Evolutionary conservation across 2,797 vertebrate genomes (phyloP).

Genomic region (Mus spretus): DNA sequence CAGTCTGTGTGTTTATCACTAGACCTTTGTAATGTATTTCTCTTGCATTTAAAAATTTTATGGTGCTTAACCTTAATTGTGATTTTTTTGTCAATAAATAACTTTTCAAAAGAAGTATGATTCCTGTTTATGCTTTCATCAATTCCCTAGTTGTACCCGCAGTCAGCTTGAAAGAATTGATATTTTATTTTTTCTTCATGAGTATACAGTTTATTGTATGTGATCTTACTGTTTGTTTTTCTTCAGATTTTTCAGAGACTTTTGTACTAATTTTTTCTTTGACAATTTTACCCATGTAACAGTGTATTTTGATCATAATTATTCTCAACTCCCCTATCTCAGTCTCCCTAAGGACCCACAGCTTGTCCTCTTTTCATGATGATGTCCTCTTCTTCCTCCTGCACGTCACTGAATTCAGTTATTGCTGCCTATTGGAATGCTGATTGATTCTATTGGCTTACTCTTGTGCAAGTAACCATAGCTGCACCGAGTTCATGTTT

Average conservation of each 20-base stretch:
- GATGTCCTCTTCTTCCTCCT: neutral
- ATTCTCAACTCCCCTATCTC: neutral
- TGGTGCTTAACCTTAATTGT: slow-evolving; percentile 44
- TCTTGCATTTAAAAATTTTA: slow-evolving; percentile 62
- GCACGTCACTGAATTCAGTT: no score
- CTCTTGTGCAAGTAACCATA: neutral
- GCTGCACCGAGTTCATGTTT: neutral
- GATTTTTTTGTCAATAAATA: slow-evolving; percentile 70
- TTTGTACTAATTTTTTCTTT: neutral
- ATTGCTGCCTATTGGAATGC: no score
- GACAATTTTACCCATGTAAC: neutral
- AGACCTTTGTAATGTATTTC: slow-evolving; percentile 14
- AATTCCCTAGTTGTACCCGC: slow-evolving; percentile 22
- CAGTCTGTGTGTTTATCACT: slow-evolving; percentile 55
- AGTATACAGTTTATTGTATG: slow-evolving; percentile 12
- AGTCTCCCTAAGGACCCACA: neutral
- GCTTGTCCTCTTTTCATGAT: neutral
- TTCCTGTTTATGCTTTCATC: slow-evolving; percentile 43
- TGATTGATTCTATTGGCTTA: neutral
- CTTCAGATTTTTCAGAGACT: slow-evolving; percentile 65
- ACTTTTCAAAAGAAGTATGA: slow-evolving; percentile 65
- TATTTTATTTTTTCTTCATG: slow-evolving; percentile 62
- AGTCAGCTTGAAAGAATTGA: slow-evolving; percentile 37
- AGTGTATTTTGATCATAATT: neutral
- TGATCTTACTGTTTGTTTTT: slow-evolving; percentile 51